Conservation (phyloP, 2,113 vertebrate species). For the Cichladusa arquata region DNA sequence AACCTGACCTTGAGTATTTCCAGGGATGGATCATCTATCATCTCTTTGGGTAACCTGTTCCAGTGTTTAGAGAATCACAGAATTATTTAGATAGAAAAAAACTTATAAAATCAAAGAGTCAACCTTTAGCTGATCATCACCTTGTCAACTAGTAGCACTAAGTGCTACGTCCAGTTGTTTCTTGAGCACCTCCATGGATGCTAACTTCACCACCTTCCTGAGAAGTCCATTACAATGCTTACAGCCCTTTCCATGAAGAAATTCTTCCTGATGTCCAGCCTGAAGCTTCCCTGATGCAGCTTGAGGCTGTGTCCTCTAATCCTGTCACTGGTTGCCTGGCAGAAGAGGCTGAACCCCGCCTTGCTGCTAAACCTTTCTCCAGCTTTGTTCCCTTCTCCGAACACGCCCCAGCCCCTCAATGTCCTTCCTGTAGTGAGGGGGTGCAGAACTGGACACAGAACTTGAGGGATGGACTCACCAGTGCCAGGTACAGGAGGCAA, state of each 20-base stretch:
- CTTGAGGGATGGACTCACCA: neutral
- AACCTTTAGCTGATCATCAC: neutral
- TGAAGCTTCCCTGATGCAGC: neutral
- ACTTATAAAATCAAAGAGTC: neutral
- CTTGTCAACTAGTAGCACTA: neutral
- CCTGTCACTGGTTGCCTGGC: neutral
- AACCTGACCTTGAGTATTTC: neutral
- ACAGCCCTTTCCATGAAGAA: neutral
- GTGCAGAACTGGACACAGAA: neutral
- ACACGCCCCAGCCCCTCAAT: neutral
- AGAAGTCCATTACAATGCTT: neutral
- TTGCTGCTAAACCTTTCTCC: neutral
- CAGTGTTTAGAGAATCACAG: neutral
- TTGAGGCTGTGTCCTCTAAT: neutral
- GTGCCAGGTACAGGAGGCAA: neutral
- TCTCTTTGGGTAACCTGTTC: neutral
- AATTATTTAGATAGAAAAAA: neutral
- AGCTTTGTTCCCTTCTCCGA: neutral
- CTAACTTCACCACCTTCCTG: neutral
- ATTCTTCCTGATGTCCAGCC: neutral
- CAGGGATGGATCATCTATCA: neutral
- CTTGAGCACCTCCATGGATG: neutral
- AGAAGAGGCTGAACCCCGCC: neutral
- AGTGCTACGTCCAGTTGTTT: accelerated
- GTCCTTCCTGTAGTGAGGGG: no score